A percentile compares a stretch with the other conserved stretches of the same genome.
Conservation (phyloP, 2,888 invertebrate genomes). For the Zygaena filipendulae region DNA sequence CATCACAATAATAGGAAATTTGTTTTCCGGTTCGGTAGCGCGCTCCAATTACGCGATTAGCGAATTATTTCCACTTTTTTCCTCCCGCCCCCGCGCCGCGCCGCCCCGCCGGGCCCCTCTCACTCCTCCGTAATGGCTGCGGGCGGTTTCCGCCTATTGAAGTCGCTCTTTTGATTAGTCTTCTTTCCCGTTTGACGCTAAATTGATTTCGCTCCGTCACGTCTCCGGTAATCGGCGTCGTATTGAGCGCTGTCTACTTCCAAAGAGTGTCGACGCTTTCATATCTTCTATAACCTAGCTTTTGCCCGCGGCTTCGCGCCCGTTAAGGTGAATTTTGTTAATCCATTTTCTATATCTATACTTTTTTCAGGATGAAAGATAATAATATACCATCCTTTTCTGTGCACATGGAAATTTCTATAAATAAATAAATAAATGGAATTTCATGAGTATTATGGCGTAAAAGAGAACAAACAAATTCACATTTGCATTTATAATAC, state of each 20-base stretch:
- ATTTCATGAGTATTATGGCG: too few species aligned
- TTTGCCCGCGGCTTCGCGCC: background rate
- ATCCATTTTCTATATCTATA: background rate
- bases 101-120: constrained; percentile 17
- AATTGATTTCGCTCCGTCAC: constrained; percentile 48
- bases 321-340: background rate
- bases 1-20: constrained; percentile 62
- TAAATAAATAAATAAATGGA: too few species aligned
- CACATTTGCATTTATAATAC: too few species aligned
- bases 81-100: constrained; percentile 22
- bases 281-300: too few species aligned
- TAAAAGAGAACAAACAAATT: too few species aligned
- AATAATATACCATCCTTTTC: too few species aligned
- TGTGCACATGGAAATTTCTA: too few species aligned
- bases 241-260: constrained; percentile 41
- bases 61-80: constrained; percentile 68
- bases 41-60: constrained; percentile 66
- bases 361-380: too few species aligned
- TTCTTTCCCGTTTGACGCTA: constrained; percentile 58
- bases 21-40: constrained; percentile 70
- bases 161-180: constrained; percentile 60
- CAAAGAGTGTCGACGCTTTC: constrained; percentile 17
- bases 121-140: constrained; percentile 33
- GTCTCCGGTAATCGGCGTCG: constrained; percentile 36
- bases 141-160: constrained; percentile 63